Evolutionary conservation across 2,797 vertebrate genomes (phyloP), one percentile per base, ranked within the genome.

Genomic region (Acanthopagrus latus): DNA sequence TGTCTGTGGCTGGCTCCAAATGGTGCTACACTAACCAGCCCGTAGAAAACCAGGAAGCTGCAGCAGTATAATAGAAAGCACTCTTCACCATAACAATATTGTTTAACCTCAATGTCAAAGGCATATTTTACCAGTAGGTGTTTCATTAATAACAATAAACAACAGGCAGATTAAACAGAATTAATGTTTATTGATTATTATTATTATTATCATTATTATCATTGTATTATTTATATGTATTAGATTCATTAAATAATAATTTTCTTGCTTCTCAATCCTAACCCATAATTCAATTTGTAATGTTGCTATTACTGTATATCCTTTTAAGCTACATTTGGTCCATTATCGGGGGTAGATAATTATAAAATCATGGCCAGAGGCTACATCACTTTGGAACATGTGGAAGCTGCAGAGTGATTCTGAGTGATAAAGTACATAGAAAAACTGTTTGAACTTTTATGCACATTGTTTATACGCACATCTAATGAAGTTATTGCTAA

Each of bases 21-120:
- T 71, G 14, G 21, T 52, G 29, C 63, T 54, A 46, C 55, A 71
- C 23, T 51, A 58, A 20, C n/a, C 38, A 54, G n/a, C 47, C 48
- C 12, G 50, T 3, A 50, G 68, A 73, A 82, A 74, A 77, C 38
- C 48, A 73, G 52, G 64, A 71, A 77, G 63, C 21, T 10, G 46
- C 43, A 33, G 21, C 43, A 27, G 64, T 51, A 18, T 29, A 50
- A 81, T 10, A 48, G 47, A 74, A 64, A 71, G 9, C 25, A 12
- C 17, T 68, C 9, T 27, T 76, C 50, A 58, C 41, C 52, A 23
- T 48, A 41, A 52, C n/a, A 50, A 10, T 18, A 56, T 62, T 41
- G 27, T 57, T 76, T 62, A 27, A 64, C 38, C 48, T 73, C 64
- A 78, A 27, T 25, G 57, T 20, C 33, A 75, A 65, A 78, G 18